phyloP scores from a whole-genome alignment of 1,140 invertebrate species.

The Diachasmimorpha longicaudata region DNA sequence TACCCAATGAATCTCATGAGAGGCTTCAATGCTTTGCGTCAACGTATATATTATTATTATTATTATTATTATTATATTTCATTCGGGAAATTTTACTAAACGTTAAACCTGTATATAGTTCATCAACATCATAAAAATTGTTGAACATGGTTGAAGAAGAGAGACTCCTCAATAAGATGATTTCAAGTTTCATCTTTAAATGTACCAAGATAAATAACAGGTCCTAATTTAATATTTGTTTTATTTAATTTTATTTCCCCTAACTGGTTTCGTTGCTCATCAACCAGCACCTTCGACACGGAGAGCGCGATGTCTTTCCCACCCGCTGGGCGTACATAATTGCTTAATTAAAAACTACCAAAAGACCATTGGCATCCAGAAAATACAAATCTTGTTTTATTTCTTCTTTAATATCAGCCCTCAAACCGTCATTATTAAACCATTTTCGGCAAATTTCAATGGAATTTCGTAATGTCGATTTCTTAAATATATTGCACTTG shows the following conservation, averaged over 20 bases:
- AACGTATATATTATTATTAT: neutral
- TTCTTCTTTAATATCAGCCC: neutral
- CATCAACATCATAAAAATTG: too few relatives aligned
- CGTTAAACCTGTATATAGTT: too few relatives aligned
- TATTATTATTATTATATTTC: too few relatives aligned
- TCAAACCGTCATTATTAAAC: neutral
- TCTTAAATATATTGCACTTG: neutral
- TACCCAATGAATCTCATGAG: neutral
- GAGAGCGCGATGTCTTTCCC: slow-evolving; percentile 7
- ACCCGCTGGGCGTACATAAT: slow-evolving; percentile 27
- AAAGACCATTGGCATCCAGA: slow-evolving; percentile 7
- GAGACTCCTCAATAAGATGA: neutral
- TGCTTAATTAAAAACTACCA: slow-evolving; percentile 26
- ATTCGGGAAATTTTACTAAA: too few relatives aligned
- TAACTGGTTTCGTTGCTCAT: slow-evolving; percentile 24
- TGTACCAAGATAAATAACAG: neutral
- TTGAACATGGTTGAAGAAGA: too few relatives aligned
- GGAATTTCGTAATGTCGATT: too few relatives aligned
- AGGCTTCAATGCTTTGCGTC: neutral
- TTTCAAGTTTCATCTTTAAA: neutral
- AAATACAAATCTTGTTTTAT: slow-evolving; percentile 17
- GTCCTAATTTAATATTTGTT: neutral
- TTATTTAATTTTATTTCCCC: neutral
- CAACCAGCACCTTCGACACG: slow-evolving; percentile 16
- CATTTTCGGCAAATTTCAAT: neutral